Evolutionary conservation across 1,140 invertebrate species (phyloP).

Genomic region (Sitobion miscanthi): DNA sequence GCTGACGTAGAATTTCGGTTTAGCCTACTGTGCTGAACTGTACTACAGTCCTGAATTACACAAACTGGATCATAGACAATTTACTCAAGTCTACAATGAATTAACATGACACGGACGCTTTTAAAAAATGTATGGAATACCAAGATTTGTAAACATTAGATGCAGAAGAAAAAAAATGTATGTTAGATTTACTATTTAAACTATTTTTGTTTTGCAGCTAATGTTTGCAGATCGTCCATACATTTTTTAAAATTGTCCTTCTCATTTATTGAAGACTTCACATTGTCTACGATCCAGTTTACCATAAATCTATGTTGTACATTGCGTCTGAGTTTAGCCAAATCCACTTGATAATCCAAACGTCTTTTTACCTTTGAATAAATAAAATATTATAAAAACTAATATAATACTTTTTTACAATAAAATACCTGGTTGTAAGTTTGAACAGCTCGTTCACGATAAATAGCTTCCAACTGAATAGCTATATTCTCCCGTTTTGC

Average conservation of each 20-base stretch:
- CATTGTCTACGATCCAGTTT: constrained; percentile 87
- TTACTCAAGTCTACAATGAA: too few species aligned
- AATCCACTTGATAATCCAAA: constrained; percentile 90
- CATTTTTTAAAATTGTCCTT: constrained; percentile 92
- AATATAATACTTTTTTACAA: not conserved
- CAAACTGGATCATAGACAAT: too few species aligned
- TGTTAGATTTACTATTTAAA: not conserved
- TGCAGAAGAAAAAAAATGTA: too few species aligned
- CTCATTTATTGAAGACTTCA: constrained; percentile 88
- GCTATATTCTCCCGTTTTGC: constrained; percentile 90
- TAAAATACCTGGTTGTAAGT: constrained; percentile 75
- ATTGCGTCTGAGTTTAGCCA: constrained; percentile 77
- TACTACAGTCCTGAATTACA: too few species aligned
- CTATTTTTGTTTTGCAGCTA: constrained; percentile 68
- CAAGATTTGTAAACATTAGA: too few species aligned
- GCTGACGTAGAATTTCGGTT: too few species aligned
- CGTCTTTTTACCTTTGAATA: constrained; percentile 76
- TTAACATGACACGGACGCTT: too few species aligned
- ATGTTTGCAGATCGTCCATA: constrained; percentile 82
- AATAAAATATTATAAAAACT: constrained; percentile 39
- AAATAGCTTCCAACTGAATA: constrained; percentile 88
- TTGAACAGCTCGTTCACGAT: constrained; percentile 78
- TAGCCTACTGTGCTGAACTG: too few species aligned
- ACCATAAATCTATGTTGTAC: constrained; percentile 93
- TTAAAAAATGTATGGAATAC: too few species aligned